Conservation (phyloP, 1,140 invertebrate species). For the Copidosoma floridanum region DNA sequence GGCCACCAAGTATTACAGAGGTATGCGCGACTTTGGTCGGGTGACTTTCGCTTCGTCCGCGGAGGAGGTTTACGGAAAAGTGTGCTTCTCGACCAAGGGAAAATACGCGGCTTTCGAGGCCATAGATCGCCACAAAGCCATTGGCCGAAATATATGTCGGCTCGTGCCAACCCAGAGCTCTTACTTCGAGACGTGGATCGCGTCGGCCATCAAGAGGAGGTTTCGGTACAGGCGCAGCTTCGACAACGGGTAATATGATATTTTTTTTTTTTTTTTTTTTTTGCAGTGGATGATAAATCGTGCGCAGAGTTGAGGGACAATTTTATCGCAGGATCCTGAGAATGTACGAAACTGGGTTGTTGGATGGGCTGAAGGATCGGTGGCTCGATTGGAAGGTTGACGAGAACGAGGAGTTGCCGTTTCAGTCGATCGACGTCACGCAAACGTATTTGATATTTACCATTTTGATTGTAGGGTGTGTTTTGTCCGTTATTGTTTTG, state of each 20-base stretch:
- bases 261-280: too few relatives aligned
- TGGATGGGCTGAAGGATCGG: conserved; percentile 21
- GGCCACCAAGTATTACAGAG: not conserved
- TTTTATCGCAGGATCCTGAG: conserved; percentile 25
- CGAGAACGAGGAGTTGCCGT: not conserved
- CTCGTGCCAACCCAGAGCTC: not conserved
- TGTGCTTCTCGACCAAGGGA: conserved; percentile 14
- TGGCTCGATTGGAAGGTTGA: conserved; percentile 26
- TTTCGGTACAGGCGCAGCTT: conserved; percentile 28
- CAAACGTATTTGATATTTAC: conserved; percentile 35
- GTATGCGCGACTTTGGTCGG: not conserved
- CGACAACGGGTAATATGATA: conserved; percentile 24
- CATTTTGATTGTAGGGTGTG: conserved; percentile 12
- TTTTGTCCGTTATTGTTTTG: conserved; percentile 23
- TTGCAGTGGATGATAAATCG: not conserved
- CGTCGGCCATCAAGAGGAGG: conserved; percentile 22
- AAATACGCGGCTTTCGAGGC: conserved; percentile 27
- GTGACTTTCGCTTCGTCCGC: not conserved
- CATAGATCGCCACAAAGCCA: conserved; percentile 17
- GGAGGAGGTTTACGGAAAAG: conserved; percentile 9
- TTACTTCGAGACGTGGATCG: conserved; percentile 28
- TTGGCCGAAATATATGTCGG: conserved; percentile 8
- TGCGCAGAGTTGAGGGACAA: not conserved
- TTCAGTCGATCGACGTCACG: conserved; percentile 23
- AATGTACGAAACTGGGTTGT: conserved; percentile 31